Evolutionary conservation across 2,113 vertebrate species (phyloP).

Genomic region (Conger conger): DNA sequence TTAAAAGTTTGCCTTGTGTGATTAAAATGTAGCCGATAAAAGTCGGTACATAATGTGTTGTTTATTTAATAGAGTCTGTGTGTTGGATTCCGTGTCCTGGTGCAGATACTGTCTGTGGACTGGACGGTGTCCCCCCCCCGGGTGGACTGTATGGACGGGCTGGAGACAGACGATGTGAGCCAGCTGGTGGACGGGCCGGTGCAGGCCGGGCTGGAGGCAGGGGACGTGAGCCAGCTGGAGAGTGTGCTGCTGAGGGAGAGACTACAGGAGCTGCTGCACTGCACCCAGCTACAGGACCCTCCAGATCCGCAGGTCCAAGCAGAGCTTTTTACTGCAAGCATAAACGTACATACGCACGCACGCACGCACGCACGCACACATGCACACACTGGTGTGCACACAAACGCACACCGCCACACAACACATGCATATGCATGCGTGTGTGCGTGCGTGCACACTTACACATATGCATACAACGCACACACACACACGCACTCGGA

Average conservation of each 20-base stretch:
- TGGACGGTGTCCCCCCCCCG: constrained; percentile 59
- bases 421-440: too few species aligned
- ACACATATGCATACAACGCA: too few species aligned
- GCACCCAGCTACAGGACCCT: constrained; percentile 52
- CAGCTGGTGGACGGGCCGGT: too few species aligned
- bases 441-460: too few species aligned
- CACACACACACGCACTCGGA: too few species aligned
- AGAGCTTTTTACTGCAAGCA: background rate
- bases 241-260: constrained; percentile 70
- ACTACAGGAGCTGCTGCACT: constrained; percentile 61
- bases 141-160: constrained; percentile 57
- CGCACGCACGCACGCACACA: background rate
- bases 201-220: constrained; percentile 31
- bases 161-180: background rate
- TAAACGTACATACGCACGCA: background rate
- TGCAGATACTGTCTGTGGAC: constrained; percentile 59
- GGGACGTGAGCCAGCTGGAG: constrained; percentile 48
- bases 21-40: background rate
- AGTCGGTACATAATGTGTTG: background rate
- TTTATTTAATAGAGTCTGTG: background rate
- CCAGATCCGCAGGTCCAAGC: constrained; percentile 50
- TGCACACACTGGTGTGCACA: too few species aligned
- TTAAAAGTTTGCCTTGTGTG: background rate
- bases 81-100: background rate
- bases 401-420: background rate